Evolutionary conservation across 2,888 invertebrate genomes (phyloP), one percentile per base, ranked within the genome.

Genomic region (Eupithecia subumbrata): DNA sequence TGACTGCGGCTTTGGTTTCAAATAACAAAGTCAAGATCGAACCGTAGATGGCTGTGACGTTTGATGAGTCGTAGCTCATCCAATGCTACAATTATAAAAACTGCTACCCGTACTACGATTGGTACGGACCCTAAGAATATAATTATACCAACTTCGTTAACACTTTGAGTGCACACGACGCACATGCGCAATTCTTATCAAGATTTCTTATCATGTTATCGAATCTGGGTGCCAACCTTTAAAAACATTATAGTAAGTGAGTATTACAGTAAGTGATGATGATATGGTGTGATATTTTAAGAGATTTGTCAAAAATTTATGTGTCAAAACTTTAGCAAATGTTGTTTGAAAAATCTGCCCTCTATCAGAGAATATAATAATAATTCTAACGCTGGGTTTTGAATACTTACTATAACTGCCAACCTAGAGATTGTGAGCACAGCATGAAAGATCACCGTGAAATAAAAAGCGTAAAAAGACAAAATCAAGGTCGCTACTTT

Each of bases 1-100:
- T 45, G 60, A 60, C 60, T 60, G 60, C 11, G 56, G 56, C 25
- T 60, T 69, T 69, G 45, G 43, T 16, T 18, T 64, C 18, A 60
- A 60, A 60, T 60, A 25, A 64, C 34, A 34, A 8, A 64, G 7
- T 2, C 5, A 5, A 43, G 12, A 60, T 56, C 22, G 12, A 22
- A 60, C 4, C 12, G 22, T 60, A 56, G 56, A 60, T 60, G 60
- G 14, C 12, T 12, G 37, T 7, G 0, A 5, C 37, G 37, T 37
- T 37, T 37, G 37, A 37, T 37, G 37, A 37, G 37, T 37, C 7
- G 7, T 37, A 37, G 37, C 37, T 37, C 37, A 37, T 7, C 37
- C 2, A 60, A 60, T 22, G 25, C 60, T 56, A 56, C 56, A 22
- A 11, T 52, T 22, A 11, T 56, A n/a, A 52, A 52, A n/a, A 52